These are phyloP conservation scores for Phoxinus dragarum DNA, from an alignment of 2,797 vertebrate genomes.

Conservation along the genomic window DNA sequence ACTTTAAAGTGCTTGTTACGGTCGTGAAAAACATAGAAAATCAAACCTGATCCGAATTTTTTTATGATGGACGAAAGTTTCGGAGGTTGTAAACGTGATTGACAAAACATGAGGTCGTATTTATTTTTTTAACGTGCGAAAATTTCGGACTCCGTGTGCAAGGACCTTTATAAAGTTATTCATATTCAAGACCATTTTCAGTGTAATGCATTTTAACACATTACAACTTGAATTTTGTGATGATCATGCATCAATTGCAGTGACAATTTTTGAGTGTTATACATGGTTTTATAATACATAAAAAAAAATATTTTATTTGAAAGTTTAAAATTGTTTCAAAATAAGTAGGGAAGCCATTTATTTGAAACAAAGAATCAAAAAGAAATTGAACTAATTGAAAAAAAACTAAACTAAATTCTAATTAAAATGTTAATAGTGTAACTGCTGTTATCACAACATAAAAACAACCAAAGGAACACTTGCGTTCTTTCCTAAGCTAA, in stretches of 20 bases:
- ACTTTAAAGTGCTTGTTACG: too few relatives aligned
- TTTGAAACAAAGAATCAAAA: not conserved
- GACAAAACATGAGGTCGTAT: too few relatives aligned
- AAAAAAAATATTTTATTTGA: not conserved
- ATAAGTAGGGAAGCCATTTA: not conserved
- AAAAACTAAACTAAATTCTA: fast-evolving
- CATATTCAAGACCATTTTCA: not conserved
- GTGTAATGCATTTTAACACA: not conserved
- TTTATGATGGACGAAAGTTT: too few relatives aligned
- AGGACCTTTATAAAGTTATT: too few relatives aligned
- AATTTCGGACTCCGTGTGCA: too few relatives aligned
- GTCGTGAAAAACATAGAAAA: too few relatives aligned
- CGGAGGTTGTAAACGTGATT: too few relatives aligned
- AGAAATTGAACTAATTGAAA: too few relatives aligned
- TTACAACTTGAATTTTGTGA: not conserved
- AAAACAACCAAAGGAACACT: not conserved
- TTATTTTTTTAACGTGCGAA: too few relatives aligned
- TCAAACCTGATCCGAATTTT: too few relatives aligned
- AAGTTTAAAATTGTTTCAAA: not conserved
- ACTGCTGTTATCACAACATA: not conserved
- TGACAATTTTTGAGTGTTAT: not conserved
- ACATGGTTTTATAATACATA: not conserved
- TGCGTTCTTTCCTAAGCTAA: not conserved
- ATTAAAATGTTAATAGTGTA: not conserved
- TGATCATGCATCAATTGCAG: not conserved